Evolutionary conservation across 2,888 invertebrate genomes (phyloP), one percentile per base, ranked within the genome.

Genomic region (Scaptomyza cyrtandrae): DNA sequence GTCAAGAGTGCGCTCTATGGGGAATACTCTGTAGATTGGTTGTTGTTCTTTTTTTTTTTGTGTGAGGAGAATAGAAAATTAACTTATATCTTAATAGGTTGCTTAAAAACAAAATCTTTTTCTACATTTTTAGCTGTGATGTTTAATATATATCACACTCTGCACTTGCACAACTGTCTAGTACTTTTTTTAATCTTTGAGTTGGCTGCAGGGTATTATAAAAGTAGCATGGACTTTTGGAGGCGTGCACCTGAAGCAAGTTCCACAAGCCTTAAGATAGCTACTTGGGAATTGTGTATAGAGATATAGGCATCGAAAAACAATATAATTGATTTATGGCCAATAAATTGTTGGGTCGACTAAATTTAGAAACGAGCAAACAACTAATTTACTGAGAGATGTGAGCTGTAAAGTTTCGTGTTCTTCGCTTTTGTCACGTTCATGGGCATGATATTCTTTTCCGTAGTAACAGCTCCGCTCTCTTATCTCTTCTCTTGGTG

Each of bases 391-490:
- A 71, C 75, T 69, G 64, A 78, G 76, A 69, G 78, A 69, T 77
- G 68, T 41, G 75, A 62, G 63, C 64, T 57, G 62, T 45, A 61
- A 61, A 63, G 60, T 68, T 70, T 55, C 72, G 63, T 90, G 90
- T 90, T 89, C 88, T 88, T 76, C 71, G 82, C 70, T 91, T 91
- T 90, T 91, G 90, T 90, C 90, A 91, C 90, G 90, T 90, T 90
- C 90, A 90, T 73, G 88, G 89, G 88, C 90, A 88, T 78, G 89
- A 86, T 87, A 80, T 80, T 80, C 72, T 63, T 45, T 43, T 13
- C 49, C 53, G 49, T 54, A 19, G 37, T 24, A 10, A 14, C 0
- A 11, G 14, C 13, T 24, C 24, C 24, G 1, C 24, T 24, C 43
- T 13, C 54, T 6, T 48, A 10, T 33, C 16, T 19, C 13, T 48